These are phyloP conservation scores for Zaprionus davidi DNA, from an alignment of 1,140 invertebrate species.

Conservation along the genomic window DNA sequence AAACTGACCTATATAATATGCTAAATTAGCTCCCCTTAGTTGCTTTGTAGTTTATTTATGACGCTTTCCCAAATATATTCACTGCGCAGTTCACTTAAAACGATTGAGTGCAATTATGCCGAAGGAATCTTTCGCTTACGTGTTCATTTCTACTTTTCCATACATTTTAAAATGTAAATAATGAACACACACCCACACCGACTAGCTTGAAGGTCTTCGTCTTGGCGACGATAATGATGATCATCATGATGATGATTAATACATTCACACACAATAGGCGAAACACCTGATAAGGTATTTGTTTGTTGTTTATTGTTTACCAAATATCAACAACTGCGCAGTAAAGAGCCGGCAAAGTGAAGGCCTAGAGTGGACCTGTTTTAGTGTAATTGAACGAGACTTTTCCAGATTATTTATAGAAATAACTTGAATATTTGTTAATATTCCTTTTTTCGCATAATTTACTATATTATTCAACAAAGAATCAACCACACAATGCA, in stretches of 20 bases:
- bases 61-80: neutral
- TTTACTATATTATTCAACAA: neutral
- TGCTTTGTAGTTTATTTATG: neutral
- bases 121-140: neutral
- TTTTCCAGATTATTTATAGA: neutral
- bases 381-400: neutral
- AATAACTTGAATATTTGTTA: neutral
- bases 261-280: constrained; percentile 19
- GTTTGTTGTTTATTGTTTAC: constrained; percentile 64
- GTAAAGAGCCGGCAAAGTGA: constrained; percentile 65
- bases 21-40: neutral
- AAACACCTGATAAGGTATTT: constrained; percentile 63
- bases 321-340: constrained; percentile 69
- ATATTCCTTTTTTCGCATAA: neutral
- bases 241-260: constrained; percentile 49
- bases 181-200: neutral
- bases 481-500: neutral
- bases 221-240: constrained; percentile 1
- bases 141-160: constrained; percentile 28
- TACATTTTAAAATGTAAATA: constrained; percentile 26
- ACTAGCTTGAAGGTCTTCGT: constrained; percentile 3
- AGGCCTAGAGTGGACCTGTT: constrained; percentile 56
- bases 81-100: neutral
- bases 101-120: neutral
- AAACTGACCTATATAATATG: neutral